Conservation (phyloP, 2,797 vertebrate genomes). For the Tenualosa thibaudeaui region DNA sequence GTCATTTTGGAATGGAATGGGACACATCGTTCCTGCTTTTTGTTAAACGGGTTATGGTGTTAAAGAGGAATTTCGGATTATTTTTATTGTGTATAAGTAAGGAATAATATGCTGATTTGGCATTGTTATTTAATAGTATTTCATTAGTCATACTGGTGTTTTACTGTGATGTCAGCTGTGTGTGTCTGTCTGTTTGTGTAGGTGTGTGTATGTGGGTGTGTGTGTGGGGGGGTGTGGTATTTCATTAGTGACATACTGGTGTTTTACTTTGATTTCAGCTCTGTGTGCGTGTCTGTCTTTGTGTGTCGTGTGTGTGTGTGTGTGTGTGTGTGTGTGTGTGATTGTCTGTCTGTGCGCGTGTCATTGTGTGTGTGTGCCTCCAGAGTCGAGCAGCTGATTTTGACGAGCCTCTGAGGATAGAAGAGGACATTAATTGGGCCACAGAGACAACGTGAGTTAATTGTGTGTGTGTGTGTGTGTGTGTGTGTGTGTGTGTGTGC, state of each 20-base stretch:
- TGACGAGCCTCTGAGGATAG: conserved; percentile 90
- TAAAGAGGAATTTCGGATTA: too few relatives aligned
- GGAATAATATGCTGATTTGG: too few relatives aligned
- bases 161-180: too few relatives aligned
- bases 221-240: conserved; percentile 21
- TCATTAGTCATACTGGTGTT: too few relatives aligned
- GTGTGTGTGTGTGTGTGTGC: background rate
- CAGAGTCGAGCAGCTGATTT: conserved; percentile 82
- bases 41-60: too few relatives aligned
- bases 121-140: too few relatives aligned
- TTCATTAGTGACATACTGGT: too few relatives aligned
- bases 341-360: conserved; percentile 46
- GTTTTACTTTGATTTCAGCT: too few relatives aligned
- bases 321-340: conserved; percentile 48
- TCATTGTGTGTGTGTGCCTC: conserved; percentile 50
- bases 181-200: too few relatives aligned
- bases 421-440: conserved; percentile 86
- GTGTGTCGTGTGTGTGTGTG: conserved; percentile 43
- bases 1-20: too few relatives aligned
- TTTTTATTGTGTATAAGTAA: too few relatives aligned
- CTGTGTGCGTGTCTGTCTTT: conserved; percentile 30
- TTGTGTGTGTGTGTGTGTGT: background rate
- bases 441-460: conserved; percentile 77
- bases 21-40: too few relatives aligned
- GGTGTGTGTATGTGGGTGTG: conserved; percentile 26